A percentile compares a stretch with the other conserved stretches of the same genome.
Conservation (phyloP, 2,113 vertebrate species). For the Condylura cristata region DNA sequence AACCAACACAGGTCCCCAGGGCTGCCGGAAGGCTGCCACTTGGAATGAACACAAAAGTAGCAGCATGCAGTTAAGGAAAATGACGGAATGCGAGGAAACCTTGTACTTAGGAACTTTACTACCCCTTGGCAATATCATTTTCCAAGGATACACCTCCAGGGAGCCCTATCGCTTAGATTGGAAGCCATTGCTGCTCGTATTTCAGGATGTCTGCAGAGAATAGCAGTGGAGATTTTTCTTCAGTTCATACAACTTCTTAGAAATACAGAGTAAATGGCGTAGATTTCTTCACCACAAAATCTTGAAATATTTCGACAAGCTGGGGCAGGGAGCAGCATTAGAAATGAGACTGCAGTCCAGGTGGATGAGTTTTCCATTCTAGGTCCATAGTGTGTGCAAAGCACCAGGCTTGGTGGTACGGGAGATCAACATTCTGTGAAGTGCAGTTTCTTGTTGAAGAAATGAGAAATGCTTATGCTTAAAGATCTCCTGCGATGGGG, state of each 20-base stretch:
- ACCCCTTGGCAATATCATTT: conserved; percentile 19
- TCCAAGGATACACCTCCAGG: neutral
- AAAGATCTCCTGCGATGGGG: neutral
- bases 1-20: neutral
- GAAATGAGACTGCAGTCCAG: neutral
- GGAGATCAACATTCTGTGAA: neutral
- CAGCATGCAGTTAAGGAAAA: neutral
- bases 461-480: neutral
- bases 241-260: neutral
- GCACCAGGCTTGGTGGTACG: neutral
- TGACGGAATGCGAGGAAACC: conserved; percentile 29
- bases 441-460: neutral
- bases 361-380: neutral
- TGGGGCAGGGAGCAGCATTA: neutral
- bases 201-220: neutral
- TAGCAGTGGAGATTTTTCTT: neutral
- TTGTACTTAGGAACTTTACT: conserved; percentile 25
- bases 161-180: neutral
- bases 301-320: conserved; percentile 7
- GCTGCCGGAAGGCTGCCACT: neutral
- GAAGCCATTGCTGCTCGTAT: neutral
- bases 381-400: neutral
- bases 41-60: neutral
- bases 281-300: neutral
- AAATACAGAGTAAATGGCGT: neutral